Evolutionary conservation across 2,888 invertebrate genomes (phyloP).

Genomic region (Rotaria sp.): DNA sequence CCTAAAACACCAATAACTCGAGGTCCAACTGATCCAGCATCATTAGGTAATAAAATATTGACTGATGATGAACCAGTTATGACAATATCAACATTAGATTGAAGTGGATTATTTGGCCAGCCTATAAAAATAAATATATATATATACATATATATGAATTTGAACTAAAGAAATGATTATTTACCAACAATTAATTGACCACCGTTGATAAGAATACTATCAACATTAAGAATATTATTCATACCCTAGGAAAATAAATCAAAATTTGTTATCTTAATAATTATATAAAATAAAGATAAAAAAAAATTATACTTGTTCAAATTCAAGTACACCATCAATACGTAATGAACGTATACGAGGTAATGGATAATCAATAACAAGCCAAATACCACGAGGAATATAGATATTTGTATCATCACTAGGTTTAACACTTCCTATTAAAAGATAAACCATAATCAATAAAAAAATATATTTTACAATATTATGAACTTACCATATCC

Average conservation of each 20-base stretch:
- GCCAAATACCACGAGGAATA: conserved; percentile 44
- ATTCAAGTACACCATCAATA: conserved; percentile 48
- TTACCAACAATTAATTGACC: conserved; percentile 47
- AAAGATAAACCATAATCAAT: neutral
- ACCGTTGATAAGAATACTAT: conserved; percentile 46
- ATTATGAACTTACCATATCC: neutral
- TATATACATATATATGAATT: too few relatives aligned
- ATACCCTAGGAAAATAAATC: conserved; percentile 11
- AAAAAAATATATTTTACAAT: neutral
- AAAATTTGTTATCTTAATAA: neutral
- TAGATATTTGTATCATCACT: conserved; percentile 30
- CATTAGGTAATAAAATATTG: neutral
- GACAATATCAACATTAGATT: conserved; percentile 42
- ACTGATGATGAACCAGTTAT: conserved; percentile 31
- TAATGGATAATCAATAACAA: conserved; percentile 43
- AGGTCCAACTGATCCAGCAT: neutral
- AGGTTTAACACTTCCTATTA: conserved; percentile 17
- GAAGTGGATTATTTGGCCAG: conserved; percentile 46
- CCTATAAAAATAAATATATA: conserved; percentile 37
- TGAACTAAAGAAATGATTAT: neutral
- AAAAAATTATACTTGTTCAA: conserved; percentile 41
- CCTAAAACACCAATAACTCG: conserved; percentile 45
- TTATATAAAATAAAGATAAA: neutral
- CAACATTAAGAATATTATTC: conserved; percentile 43
- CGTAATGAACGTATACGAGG: conserved; percentile 44